These are phyloP conservation scores for Cyclophora albipunctata DNA, from an alignment of 2,888 invertebrate genomes.

Conservation along the genomic window DNA sequence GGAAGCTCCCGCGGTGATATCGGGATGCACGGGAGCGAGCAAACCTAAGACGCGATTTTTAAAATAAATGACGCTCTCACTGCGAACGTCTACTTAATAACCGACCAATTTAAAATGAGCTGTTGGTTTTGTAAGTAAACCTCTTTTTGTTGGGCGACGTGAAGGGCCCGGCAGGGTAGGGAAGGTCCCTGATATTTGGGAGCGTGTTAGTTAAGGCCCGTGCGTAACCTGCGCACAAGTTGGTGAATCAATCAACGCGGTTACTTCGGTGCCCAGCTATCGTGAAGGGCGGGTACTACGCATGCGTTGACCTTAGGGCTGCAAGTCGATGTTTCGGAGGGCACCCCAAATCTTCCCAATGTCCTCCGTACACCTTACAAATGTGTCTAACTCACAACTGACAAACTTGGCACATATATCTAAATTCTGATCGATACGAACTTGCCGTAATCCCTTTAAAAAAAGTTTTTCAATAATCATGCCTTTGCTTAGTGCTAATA, in stretches of 20 bases:
- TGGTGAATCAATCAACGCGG: constrained; percentile 70
- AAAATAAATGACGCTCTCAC: constrained; percentile 36
- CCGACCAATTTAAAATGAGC: constrained; percentile 27
- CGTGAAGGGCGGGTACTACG: constrained; percentile 39
- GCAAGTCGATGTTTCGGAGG: constrained; percentile 18
- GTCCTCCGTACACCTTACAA: neutral
- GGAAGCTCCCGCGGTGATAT: neutral
- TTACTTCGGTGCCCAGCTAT: constrained; percentile 53
- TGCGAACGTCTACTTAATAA: constrained; percentile 32
- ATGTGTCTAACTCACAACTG: too few species aligned
- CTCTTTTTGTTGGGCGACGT: constrained; percentile 19
- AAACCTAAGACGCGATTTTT: constrained; percentile 12
- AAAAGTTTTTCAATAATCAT: too few species aligned
- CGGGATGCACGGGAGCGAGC: neutral
- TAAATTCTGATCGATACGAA: too few species aligned
- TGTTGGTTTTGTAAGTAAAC: constrained; percentile 6
- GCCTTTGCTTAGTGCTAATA: too few species aligned
- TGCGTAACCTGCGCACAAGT: constrained; percentile 64
- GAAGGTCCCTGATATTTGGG: constrained; percentile 34
- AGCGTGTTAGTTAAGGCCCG: constrained; percentile 43
- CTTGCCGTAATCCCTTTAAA: too few species aligned
- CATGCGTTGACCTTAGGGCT: constrained; percentile 57
- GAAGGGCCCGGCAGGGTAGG: constrained; percentile 18
- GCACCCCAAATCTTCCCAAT: constrained; percentile 11
- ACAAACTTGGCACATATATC: too few species aligned